Base-by-base conservation (phyloP, 2,113 vertebrate genomes). In the Cettia cetti region DNA sequence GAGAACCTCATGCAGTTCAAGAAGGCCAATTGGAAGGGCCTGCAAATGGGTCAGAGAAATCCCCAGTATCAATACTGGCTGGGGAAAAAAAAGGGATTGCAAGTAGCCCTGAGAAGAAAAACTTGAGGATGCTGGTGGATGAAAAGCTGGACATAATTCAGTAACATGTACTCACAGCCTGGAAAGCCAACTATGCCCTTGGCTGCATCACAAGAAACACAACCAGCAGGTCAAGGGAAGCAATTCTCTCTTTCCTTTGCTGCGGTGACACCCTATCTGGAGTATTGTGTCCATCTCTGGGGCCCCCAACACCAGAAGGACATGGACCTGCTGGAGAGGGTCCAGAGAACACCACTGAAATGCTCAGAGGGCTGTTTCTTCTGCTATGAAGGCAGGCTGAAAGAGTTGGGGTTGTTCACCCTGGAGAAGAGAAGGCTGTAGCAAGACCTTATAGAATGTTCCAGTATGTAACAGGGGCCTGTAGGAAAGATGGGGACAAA, bases 201-300 rank as follows among this genome's bases (percentile, higher is more conserved):
- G 3, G 15, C 39, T 53, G 50, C 30, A 37, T 37, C 31, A 39
- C 12, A 24, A 68, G 21, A 28, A 84, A 10, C 6, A 23, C 21
- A 15, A 4, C 9, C n/a, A 64, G 11, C 7, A 69, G 44, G 11
- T 75, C 1, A 0, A 56, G 28, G 14, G 20, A 68, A 23, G 12
- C 10, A 10, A 31, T 37, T 20, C 8, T 18, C 6, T 42, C 15
- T 72, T 10, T n/a, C 12, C 10, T 72, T 44, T 23, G 2, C 7
- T n/a, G 27, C 23, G 11, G 11, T 42, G 35, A 26, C 14, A 49
- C 5, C 8, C 23, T 52, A 3, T 33, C 33, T 44, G 59, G 22
- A 44, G 7, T 37, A 65, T 4, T 44, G 10, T 0, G 0, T 16
- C 27, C 20, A 10, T 24, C 16, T 74, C 40, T 39, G 47, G 27